A percentile compares a stretch with the other conserved stretches of the same genome.
Conservation (phyloP, 2,888 invertebrate species). For the Sabatieria punctata region DNA sequence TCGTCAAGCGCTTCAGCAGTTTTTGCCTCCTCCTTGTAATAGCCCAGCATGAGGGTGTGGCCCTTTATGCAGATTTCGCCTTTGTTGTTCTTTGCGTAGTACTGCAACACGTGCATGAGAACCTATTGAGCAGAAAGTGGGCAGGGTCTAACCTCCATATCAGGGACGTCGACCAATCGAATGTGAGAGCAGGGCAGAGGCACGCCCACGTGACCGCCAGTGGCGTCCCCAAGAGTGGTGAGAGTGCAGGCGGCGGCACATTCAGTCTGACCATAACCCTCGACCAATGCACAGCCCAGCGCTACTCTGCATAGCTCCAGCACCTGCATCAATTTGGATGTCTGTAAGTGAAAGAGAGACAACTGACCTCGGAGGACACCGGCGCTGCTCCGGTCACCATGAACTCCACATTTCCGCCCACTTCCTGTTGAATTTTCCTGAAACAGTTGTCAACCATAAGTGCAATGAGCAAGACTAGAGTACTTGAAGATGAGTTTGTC, state of each 20-base stretch:
- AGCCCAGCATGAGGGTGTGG: slow-evolving; percentile 56
- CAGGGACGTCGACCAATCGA: slow-evolving; percentile 32
- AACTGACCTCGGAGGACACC: slow-evolving; percentile 34
- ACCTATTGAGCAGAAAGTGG: too few relatives aligned
- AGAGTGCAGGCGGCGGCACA: slow-evolving; percentile 20
- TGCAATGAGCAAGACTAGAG: too few relatives aligned
- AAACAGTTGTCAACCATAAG: too few relatives aligned
- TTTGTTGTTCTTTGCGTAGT: slow-evolving; percentile 19
- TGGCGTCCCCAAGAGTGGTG: slow-evolving; percentile 22
- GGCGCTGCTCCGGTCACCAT: slow-evolving; percentile 7
- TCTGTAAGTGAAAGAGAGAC: background rate
- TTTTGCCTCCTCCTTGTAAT: slow-evolving; percentile 71
- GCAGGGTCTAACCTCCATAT: slow-evolving; percentile 9
- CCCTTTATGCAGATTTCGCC: slow-evolving; percentile 73
- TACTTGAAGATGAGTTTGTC: slow-evolving; percentile 24
- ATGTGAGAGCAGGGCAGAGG: slow-evolving; percentile 28
- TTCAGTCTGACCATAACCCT: slow-evolving; percentile 29
- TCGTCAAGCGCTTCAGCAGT: slow-evolving; percentile 64
- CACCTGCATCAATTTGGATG: background rate
- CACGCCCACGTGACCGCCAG: slow-evolving; percentile 28
- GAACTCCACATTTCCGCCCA: slow-evolving; percentile 2
- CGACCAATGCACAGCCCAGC: slow-evolving; percentile 21
- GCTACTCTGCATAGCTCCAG: slow-evolving; percentile 30
- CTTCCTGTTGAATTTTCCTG: background rate
- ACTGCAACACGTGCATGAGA: too few relatives aligned